Percentiles rank a stretch among this genome's conserved stretches.
Evolutionary conservation across 2,797 vertebrate species (phyloP).

Genomic region (Manis crassicaudata): DNA sequence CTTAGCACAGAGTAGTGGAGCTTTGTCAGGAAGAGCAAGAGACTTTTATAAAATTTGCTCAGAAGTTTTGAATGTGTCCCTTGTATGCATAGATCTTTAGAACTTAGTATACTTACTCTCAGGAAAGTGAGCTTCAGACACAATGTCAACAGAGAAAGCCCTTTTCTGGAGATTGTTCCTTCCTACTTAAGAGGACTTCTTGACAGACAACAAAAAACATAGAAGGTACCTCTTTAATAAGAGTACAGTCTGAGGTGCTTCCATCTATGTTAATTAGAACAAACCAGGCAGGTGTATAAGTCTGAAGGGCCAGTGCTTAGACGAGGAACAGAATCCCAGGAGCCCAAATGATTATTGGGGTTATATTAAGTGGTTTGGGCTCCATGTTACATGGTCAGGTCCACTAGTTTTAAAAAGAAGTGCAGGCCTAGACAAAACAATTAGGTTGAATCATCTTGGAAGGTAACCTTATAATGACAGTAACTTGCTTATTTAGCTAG

Average conservation of each 20-base stretch:
- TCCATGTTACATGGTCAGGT: not conserved
- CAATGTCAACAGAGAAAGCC: not conserved
- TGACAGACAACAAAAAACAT: not conserved
- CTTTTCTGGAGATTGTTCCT: not conserved
- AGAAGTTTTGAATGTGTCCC: not conserved
- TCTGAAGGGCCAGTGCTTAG: not conserved
- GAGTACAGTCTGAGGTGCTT: not conserved
- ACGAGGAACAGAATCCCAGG: not conserved
- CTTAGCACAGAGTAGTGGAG: not conserved
- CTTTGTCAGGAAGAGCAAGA: not conserved
- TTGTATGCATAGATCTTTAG: not conserved
- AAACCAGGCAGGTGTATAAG: not conserved
- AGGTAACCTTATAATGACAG: not conserved
- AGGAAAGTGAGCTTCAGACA: not conserved
- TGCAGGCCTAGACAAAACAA: not conserved
- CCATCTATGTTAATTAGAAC: not conserved
- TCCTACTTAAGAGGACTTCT: not conserved
- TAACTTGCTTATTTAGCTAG: constrained; percentile 11
- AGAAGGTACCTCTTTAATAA: not conserved
- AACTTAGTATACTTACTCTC: not conserved
- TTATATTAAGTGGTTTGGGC: not conserved
- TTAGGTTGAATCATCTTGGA: not conserved
- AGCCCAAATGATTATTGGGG: not conserved
- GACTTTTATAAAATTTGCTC: not conserved
- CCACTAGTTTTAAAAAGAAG: not conserved